These are phyloP conservation scores for Hetaerina titia DNA, from an alignment of 2,888 invertebrate genomes.

Conservation along the genomic window DNA sequence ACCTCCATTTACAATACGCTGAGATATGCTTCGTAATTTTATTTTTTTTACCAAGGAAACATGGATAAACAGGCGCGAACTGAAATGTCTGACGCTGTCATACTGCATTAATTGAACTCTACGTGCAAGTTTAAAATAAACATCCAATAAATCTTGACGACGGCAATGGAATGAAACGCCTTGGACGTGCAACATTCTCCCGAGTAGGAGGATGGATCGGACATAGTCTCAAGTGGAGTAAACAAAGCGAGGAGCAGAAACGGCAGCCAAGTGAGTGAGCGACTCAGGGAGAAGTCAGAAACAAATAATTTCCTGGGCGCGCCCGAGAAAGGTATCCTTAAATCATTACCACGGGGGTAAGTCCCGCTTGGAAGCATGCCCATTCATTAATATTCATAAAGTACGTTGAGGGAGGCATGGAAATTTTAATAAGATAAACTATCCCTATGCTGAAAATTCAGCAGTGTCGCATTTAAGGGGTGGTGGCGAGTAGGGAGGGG, in stretches of 20 bases:
- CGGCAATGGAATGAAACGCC: not conserved
- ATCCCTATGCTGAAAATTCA: too few relatives aligned
- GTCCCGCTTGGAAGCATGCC: not conserved
- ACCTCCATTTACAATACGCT: too few relatives aligned
- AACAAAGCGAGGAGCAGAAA: not conserved
- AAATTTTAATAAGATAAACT: not conserved
- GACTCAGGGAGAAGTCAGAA: not conserved
- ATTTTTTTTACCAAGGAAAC: too few relatives aligned
- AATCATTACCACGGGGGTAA: not conserved
- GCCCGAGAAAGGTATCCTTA: not conserved
- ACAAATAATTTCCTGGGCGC: not conserved
- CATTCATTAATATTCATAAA: slow-evolving; percentile 2
- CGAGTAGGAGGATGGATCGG: not conserved
- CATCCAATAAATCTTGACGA: not conserved
- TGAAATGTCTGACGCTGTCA: too few relatives aligned
- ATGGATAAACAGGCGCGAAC: too few relatives aligned
- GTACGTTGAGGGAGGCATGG: not conserved
- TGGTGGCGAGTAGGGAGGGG: not conserved
- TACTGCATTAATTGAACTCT: too few relatives aligned
- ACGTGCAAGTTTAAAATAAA: not conserved
- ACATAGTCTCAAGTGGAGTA: not conserved
- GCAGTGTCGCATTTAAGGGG: not conserved
- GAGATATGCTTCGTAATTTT: too few relatives aligned
- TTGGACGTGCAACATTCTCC: not conserved
- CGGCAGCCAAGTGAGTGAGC: too few relatives aligned